Percentiles rank a stretch among this genome's conserved stretches.
These are phyloP conservation scores for Eilema griseolum DNA, from an alignment of 2,888 invertebrate species.

Conservation along the genomic window DNA sequence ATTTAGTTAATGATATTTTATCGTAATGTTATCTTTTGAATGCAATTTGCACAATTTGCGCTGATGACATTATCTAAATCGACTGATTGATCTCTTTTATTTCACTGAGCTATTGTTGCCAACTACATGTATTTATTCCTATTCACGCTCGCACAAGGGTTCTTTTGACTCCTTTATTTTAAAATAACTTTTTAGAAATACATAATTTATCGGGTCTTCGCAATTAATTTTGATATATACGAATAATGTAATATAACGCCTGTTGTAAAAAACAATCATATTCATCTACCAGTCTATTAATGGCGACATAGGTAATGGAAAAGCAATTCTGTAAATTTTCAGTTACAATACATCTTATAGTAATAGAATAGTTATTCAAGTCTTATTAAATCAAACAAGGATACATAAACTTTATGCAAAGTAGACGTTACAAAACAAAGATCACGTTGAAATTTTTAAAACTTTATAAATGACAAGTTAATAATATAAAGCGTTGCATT, in stretches of 20 bases:
- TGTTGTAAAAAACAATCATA: neutral
- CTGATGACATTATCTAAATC: neutral
- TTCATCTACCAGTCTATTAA: neutral
- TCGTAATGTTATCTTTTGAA: neutral
- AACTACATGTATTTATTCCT: neutral
- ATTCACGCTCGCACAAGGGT: neutral
- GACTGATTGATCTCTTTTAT: neutral
- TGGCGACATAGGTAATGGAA: neutral
- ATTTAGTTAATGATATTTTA: neutral
- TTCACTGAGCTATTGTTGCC: neutral
- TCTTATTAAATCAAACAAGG: slow-evolving; percentile 45
- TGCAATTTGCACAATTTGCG: neutral
- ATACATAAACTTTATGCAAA: slow-evolving; percentile 51
- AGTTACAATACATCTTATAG: slow-evolving; percentile 41
- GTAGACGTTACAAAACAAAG: slow-evolving; percentile 46
- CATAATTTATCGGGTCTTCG: neutral
- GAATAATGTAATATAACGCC: neutral
- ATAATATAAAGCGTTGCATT: slow-evolving; percentile 18
- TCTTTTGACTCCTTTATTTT: too few species aligned
- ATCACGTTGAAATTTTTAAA: slow-evolving; percentile 36
- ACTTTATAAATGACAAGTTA: slow-evolving; percentile 14
- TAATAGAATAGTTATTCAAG: slow-evolving; percentile 50
- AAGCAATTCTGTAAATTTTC: slow-evolving; percentile 35
- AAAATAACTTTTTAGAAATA: neutral
- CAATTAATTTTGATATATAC: neutral